phyloP scores from a whole-genome alignment of 2,113 vertebrate species.

The Leptocoma aspasia region DNA sequence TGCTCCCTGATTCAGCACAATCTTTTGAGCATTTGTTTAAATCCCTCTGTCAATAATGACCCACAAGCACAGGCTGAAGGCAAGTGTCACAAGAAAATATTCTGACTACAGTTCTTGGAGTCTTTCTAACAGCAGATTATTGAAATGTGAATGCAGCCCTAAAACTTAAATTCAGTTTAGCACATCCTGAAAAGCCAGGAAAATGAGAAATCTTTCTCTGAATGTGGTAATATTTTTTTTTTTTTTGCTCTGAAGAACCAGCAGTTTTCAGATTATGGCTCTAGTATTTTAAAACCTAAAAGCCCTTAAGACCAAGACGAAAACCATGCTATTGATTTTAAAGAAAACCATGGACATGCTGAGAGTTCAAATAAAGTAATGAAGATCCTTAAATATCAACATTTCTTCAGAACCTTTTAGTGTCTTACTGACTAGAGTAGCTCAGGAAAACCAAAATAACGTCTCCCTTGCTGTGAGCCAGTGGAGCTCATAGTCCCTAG shows the following conservation, averaged over 20 bases:
- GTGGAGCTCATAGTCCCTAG: slow-evolving; percentile 32
- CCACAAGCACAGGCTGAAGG: not conserved
- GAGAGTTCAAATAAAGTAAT: slow-evolving; percentile 29
- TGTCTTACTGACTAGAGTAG: slow-evolving; percentile 50
- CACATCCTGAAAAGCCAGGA: not conserved
- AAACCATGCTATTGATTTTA: slow-evolving; percentile 42
- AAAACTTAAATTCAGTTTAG: not conserved
- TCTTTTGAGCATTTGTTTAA: slow-evolving; percentile 7
- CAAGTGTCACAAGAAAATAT: not conserved
- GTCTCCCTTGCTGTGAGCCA: slow-evolving; percentile 47
- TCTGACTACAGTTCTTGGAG: not conserved
- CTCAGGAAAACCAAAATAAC: slow-evolving; percentile 52
- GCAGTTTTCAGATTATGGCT: not conserved
- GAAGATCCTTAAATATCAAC: slow-evolving; percentile 13
- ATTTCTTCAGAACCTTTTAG: slow-evolving; percentile 51
- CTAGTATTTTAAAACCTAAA: slow-evolving; percentile 11
- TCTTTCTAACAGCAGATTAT: not conserved
- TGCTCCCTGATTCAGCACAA: slow-evolving; percentile 11
- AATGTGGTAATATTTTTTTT: not conserved
- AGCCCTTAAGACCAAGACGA: slow-evolving; percentile 39
- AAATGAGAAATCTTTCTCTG: not conserved
- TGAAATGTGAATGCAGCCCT: not conserved
- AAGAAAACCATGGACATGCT: slow-evolving; percentile 18
- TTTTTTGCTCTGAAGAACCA: slow-evolving; percentile 19
- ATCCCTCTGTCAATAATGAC: not conserved